Evolutionary conservation across 2,797 vertebrate genomes (phyloP), one percentile per base, ranked within the genome.

Genomic region (Micromesistius poutassou): DNA sequence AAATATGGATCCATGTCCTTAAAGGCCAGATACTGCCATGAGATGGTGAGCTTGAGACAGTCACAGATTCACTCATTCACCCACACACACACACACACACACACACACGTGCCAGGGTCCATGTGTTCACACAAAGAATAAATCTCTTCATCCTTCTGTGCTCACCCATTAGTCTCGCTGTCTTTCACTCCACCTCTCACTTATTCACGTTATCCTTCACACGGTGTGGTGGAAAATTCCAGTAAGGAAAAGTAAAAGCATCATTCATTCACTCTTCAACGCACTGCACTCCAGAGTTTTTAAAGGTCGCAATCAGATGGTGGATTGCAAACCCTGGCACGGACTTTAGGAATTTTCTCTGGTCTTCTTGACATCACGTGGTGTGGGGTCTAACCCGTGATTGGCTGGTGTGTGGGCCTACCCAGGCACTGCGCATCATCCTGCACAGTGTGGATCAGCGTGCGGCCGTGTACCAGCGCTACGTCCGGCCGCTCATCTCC

Each of bases 1-100:
- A 98, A 98, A 86, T 98, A 98, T 0, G 95, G 97, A 0, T 94
- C 97, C 0, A 84, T 97, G 86, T 97, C 97, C 78, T 91, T 97
- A 87, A 98, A 98, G 91, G 92, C 95, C 86, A 96, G 89, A 71
- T 97, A 95, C 90, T 98, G 97, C 82, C 97, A 98, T 0, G 97
- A 98, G 88, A 96, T 97, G 97, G 97, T 98, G 87, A 96, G 95
- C 16, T 4, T 14, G 33, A 38, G 22, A 66, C 22, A 46, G 16
- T 35, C 36, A 73, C 38, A 66, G 25, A 46, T 22, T 35, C 36
- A 73, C 38, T 71, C 46, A 70, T 68, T 74, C 50, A 31, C 42
- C 76, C 73, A 78, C 55, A 30, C 71, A 74, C 28, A 31, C 7
- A 38, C 36, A 35, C 33, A n/a, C 73, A 78, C 55, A 30, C 71